Percentiles rank a stretch among this genome's conserved stretches.
Evolutionary conservation across 2,113 vertebrate genomes (phyloP).

Genomic region (Myotis lucifugus): DNA sequence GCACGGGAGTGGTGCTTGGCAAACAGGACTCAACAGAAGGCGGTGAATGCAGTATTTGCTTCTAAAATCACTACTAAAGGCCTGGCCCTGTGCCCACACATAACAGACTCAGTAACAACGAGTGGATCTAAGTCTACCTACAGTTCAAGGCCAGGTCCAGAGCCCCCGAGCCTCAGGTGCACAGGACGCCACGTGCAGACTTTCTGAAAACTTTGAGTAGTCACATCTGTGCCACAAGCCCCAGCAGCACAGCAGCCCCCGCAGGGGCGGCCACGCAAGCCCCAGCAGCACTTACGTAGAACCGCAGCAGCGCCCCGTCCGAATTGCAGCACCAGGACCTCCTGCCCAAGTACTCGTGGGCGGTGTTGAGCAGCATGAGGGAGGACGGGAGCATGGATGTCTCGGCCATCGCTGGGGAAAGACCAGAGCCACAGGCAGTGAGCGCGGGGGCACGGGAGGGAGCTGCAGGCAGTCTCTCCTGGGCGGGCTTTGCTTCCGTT

Average conservation of each 20-base stretch:
- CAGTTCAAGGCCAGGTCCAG: background rate
- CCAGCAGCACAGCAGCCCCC: background rate
- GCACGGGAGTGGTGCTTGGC: background rate
- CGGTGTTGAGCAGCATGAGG: conserved; percentile 96
- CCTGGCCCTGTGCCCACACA: background rate
- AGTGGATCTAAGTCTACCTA: background rate
- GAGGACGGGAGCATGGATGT: conserved; percentile 94
- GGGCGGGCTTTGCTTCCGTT: background rate
- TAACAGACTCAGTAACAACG: background rate
- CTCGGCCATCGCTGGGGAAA: conserved; percentile 83
- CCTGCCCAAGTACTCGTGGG: conserved; percentile 96
- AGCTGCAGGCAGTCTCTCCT: background rate
- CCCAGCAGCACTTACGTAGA: conserved; percentile 90
- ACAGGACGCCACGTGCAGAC: background rate
- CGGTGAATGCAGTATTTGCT: background rate
- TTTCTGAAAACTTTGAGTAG: background rate
- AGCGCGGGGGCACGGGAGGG: accelerated
- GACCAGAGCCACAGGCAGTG: background rate
- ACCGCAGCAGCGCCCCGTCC: conserved; percentile 94
- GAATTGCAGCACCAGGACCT: conserved; percentile 96
- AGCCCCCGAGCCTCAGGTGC: background rate
- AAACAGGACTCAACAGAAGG: background rate
- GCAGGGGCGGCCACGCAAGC: background rate
- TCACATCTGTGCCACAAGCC: background rate
- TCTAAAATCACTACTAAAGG: background rate